A percentile compares a stretch with the other conserved stretches of the same genome.
Evolutionary conservation across 2,113 vertebrate genomes (phyloP).

Genomic region (Mesoclemmys tuberculata): DNA sequence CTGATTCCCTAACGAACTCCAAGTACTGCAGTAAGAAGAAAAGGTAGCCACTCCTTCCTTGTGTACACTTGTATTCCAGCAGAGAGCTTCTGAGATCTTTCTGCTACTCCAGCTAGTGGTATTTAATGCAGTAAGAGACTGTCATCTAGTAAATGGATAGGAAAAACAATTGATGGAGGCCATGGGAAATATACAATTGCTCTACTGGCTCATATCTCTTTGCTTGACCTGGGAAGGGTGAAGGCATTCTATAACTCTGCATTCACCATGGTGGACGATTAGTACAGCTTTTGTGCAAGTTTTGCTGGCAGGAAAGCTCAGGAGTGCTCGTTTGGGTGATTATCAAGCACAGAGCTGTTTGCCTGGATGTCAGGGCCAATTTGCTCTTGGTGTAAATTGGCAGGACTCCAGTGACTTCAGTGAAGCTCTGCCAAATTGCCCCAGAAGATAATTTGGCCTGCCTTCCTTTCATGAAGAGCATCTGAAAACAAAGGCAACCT

Average conservation of each 20-base stretch:
- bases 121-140: slow-evolving; percentile 44
- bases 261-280: slow-evolving; percentile 55
- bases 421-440: background rate
- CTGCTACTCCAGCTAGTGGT: slow-evolving; percentile 9
- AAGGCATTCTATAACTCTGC: slow-evolving; percentile 45
- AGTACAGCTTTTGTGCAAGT: slow-evolving; percentile 35
- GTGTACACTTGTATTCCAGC: background rate
- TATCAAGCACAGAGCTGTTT: background rate
- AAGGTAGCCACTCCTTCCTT: background rate
- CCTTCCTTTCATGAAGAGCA: slow-evolving; percentile 6
- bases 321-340: background rate
- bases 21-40: background rate
- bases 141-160: slow-evolving; percentile 18
- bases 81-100: slow-evolving; percentile 15
- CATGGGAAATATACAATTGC: slow-evolving; percentile 32
- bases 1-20: background rate
- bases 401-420: background rate
- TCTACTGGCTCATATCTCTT: background rate
- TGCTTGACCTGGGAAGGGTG: slow-evolving; percentile 35
- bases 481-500: slow-evolving; percentile 36
- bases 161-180: slow-evolving; percentile 47
- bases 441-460: background rate
- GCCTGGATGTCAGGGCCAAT: background rate
- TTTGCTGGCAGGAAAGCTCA: background rate
- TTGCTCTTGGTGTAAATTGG: background rate